These are phyloP conservation scores for Channallabes apus DNA, from an alignment of 2,797 vertebrate species.

Conservation along the genomic window DNA sequence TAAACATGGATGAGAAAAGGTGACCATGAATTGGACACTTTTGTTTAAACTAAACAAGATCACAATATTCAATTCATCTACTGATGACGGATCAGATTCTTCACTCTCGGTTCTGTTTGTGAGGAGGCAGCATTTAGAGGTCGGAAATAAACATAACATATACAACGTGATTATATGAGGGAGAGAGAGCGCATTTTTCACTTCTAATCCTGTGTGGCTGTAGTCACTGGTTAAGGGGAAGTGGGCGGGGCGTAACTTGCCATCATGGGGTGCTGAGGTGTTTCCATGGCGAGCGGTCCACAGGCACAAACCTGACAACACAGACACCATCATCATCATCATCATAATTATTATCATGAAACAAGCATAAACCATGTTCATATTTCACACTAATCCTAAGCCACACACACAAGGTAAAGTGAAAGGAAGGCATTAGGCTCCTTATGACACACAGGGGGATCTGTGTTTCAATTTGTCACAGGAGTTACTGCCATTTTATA, in stretches of 20 bases:
- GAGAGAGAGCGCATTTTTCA: neutral
- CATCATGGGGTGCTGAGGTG: conserved; percentile 52
- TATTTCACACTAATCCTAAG: neutral
- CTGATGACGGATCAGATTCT: neutral
- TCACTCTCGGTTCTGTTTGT: no score
- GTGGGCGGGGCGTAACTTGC: conserved; percentile 3
- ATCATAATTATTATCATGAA: neutral
- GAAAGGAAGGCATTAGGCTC: neutral
- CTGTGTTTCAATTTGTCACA: neutral
- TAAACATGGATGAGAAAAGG: neutral
- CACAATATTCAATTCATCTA: neutral
- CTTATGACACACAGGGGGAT: neutral
- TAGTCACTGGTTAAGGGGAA: neutral
- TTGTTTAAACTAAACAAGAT: neutral
- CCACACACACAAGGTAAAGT: neutral
- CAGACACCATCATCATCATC: neutral
- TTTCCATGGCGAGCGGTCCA: conserved; percentile 67
- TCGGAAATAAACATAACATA: neutral
- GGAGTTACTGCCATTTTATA: neutral
- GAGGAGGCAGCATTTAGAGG: neutral
- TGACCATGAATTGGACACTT: neutral
- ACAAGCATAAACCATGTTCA: neutral
- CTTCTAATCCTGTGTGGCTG: neutral
- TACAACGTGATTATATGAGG: neutral
- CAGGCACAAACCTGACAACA: conserved; percentile 68